These are phyloP conservation scores for Melanostoma scalare DNA, from an alignment of 2,888 invertebrate genomes.

Conservation along the genomic window DNA sequence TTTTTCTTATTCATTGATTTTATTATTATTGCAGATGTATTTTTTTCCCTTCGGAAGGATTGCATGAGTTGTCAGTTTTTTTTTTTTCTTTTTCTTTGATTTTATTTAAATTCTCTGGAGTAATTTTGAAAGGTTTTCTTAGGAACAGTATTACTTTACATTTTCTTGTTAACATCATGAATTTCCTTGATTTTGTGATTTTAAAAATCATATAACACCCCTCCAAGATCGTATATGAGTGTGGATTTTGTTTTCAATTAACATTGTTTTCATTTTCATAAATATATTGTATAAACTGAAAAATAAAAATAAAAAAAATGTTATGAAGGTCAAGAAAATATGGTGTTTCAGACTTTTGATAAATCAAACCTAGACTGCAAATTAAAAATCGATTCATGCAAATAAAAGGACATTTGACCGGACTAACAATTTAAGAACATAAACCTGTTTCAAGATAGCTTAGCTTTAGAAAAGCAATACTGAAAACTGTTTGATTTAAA, in stretches of 20 bases:
- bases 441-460: too few species aligned
- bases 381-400: too few species aligned
- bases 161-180: slow-evolving; percentile 34
- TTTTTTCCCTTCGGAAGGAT: slow-evolving; percentile 51
- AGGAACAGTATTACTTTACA: slow-evolving; percentile 55
- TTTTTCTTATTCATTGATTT: slow-evolving; percentile 14
- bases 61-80: slow-evolving; percentile 11
- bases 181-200: slow-evolving; percentile 24
- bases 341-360: too few species aligned
- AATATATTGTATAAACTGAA: background rate
- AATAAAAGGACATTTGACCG: too few species aligned
- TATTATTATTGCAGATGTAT: slow-evolving; percentile 54
- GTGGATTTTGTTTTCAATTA: slow-evolving; percentile 12
- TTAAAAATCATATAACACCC: slow-evolving; percentile 35
- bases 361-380: too few species aligned
- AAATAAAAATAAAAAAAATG: too few species aligned
- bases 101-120: background rate
- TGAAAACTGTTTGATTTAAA: too few species aligned
- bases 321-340: too few species aligned
- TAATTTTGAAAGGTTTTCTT: slow-evolving; percentile 18
- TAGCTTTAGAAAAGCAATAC: too few species aligned
- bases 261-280: slow-evolving; percentile 7
- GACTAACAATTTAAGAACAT: too few species aligned
- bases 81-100: background rate
- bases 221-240: slow-evolving; percentile 37